These are phyloP conservation scores for Coptodon rendalli DNA, from an alignment of 2,113 vertebrate species.

Conservation along the genomic window DNA sequence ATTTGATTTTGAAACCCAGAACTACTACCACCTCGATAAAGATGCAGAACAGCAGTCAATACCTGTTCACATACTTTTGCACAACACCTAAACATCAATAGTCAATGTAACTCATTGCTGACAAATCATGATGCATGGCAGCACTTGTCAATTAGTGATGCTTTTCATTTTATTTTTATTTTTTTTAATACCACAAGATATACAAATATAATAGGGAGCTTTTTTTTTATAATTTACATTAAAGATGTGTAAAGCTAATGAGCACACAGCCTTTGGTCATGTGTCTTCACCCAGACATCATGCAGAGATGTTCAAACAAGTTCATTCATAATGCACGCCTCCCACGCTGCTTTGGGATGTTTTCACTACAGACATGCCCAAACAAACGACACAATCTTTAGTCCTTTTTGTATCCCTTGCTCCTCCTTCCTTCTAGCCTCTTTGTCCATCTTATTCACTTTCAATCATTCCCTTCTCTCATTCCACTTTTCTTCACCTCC, in stretches of 20 bases:
- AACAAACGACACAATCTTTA: background rate
- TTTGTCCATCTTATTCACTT: background rate
- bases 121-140: background rate
- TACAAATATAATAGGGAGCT: background rate
- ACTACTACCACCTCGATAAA: background rate
- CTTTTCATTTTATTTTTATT: background rate
- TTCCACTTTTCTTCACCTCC: background rate
- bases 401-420: background rate
- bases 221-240: background rate
- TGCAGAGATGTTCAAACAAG: background rate
- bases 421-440: background rate
- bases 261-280: background rate
- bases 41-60: background rate
- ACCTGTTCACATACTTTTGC: background rate
- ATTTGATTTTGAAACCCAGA: background rate
- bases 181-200: background rate
- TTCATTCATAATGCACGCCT: background rate
- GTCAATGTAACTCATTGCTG: background rate
- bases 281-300: background rate
- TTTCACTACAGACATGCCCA: background rate
- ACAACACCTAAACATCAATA: background rate
- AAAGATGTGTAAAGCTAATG: background rate
- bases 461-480: background rate
- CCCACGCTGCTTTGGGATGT: background rate
- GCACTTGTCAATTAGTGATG: background rate